Evolutionary conservation across 1,140 invertebrate genomes (phyloP).

Genomic region (Diploscapter pachys): DNA sequence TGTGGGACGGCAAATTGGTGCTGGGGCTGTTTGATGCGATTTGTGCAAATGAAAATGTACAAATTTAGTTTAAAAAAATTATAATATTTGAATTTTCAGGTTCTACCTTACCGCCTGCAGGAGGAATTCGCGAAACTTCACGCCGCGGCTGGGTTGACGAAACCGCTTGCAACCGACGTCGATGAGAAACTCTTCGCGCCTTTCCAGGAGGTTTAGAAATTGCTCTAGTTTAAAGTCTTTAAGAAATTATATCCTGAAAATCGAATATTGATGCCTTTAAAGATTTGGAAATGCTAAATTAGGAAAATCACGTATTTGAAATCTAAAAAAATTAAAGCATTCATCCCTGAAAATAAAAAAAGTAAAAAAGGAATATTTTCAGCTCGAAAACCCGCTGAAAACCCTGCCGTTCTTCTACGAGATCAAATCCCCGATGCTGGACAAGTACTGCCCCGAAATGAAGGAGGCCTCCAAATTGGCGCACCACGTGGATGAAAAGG

Average conservation of each 20-base stretch:
- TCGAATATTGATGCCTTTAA: no score
- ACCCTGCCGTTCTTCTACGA: slow-evolving; percentile 29
- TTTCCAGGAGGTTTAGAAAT: slow-evolving; percentile 22
- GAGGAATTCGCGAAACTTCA: slow-evolving; percentile 53
- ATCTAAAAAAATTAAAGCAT: no score
- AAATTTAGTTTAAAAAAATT: no score
- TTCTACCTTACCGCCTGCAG: slow-evolving; percentile 47
- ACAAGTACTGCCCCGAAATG: slow-evolving; percentile 38
- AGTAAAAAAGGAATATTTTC: neutral
- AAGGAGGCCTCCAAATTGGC: slow-evolving; percentile 20
- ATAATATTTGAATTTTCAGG: neutral
- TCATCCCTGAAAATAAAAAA: no score
- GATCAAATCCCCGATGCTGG: slow-evolving; percentile 38
- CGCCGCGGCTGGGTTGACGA: slow-evolving; percentile 38
- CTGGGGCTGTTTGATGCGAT: slow-evolving; percentile 43
- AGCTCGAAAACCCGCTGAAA: slow-evolving; percentile 15
- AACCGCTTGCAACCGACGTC: slow-evolving; percentile 46
- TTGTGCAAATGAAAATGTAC: slow-evolving; percentile 23
- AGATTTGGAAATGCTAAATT: no score
- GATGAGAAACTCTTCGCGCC: slow-evolving; percentile 50
- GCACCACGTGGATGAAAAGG: slow-evolving; percentile 15
- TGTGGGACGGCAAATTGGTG: slow-evolving; percentile 49
- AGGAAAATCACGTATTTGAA: no score
- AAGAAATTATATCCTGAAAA: neutral
- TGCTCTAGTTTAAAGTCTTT: neutral